These are phyloP conservation scores for Python bivittatus DNA, from an alignment of 2,113 vertebrate species.

Conservation along the genomic window DNA sequence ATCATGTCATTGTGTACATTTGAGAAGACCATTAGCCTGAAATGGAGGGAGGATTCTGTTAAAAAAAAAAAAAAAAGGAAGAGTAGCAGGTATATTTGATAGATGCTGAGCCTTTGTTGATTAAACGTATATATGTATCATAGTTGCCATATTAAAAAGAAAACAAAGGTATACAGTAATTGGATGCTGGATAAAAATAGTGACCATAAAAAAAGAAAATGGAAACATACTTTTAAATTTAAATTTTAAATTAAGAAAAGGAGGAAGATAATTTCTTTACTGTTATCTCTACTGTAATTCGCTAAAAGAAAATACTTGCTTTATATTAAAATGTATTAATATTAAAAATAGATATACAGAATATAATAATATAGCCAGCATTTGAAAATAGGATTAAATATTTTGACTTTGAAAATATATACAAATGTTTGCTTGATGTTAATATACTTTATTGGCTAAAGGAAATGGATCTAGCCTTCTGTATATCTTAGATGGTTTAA, in stretches of 20 bases:
- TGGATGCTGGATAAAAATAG: background rate
- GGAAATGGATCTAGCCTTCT: background rate
- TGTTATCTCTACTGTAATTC: background rate
- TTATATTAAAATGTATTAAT: background rate
- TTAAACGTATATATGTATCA: conserved; percentile 28
- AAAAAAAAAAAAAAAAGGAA: conserved; percentile 16
- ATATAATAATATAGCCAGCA: background rate
- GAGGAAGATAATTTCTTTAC: accelerated
- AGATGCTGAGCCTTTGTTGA: conserved; percentile 18
- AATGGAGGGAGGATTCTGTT: conserved; percentile 70
- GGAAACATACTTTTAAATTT: conserved; percentile 14
- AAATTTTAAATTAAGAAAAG: background rate
- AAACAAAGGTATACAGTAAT: background rate
- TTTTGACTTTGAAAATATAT: background rate
- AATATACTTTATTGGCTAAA: background rate
- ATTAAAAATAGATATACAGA: background rate
- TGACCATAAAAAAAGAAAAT: background rate
- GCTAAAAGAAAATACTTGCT: background rate
- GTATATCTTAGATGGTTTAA: background rate
- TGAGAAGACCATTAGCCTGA: conserved; percentile 80
- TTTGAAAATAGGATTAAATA: background rate
- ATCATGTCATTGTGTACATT: conserved; percentile 72
- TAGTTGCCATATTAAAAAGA: background rate
- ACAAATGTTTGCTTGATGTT: background rate
- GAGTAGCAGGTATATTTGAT: conserved; percentile 45